A percentile compares a stretch with the other conserved stretches of the same genome.
Evolutionary conservation across 2,888 invertebrate genomes (phyloP).

Genomic region (Osedax frankpressi): DNA sequence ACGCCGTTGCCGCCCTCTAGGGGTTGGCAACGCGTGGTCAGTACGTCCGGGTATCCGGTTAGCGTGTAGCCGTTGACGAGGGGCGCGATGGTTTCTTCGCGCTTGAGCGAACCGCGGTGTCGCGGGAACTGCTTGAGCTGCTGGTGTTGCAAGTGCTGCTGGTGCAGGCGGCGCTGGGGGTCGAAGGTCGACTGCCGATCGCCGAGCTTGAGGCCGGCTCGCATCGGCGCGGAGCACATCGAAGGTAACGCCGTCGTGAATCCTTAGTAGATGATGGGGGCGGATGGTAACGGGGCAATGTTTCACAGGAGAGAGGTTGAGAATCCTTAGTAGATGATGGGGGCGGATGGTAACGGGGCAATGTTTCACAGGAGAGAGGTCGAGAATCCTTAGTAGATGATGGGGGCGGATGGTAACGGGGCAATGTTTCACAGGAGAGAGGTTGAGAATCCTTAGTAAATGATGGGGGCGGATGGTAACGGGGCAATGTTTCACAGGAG

Average conservation of each 20-base stretch:
- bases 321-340: too few species aligned
- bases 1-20: constrained; percentile 1
- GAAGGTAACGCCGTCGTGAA: not conserved
- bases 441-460: too few species aligned
- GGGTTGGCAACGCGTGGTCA: constrained; percentile 4
- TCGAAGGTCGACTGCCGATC: not conserved
- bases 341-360: too few species aligned
- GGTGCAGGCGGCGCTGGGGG: not conserved
- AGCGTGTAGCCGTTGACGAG: not conserved
- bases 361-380: too few species aligned
- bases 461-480: too few species aligned
- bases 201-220: not conserved
- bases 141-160: not conserved
- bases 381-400: too few species aligned
- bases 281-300: not conserved
- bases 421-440: too few species aligned
- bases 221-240: not conserved
- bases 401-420: too few species aligned
- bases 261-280: too few species aligned
- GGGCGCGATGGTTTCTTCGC: not conserved
- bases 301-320: too few species aligned
- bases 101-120: not conserved
- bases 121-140: not conserved
- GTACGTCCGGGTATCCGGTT: constrained; percentile 1
- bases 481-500: too few species aligned